Percentiles rank a stretch among this genome's conserved stretches.
Conservation (phyloP, 2,113 vertebrate species). For the Plecotus auritus region DNA sequence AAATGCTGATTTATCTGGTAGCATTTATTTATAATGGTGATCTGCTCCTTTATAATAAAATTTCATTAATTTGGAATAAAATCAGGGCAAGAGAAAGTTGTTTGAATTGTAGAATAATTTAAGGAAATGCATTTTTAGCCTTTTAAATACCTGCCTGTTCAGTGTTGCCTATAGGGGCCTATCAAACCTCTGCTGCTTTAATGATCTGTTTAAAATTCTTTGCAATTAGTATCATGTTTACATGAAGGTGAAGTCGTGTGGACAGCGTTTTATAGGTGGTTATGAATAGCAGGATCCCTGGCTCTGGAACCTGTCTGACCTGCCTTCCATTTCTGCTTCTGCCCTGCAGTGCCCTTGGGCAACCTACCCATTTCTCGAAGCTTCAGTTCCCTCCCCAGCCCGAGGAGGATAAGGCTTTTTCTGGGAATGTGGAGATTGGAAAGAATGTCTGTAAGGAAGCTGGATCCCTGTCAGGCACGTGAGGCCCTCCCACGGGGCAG, state of each 20-base stretch:
- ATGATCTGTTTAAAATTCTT: conserved; percentile 43
- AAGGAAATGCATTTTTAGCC: conserved; percentile 15
- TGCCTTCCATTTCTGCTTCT: background rate
- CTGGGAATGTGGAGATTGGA: background rate
- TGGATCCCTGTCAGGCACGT: background rate
- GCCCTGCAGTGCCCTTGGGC: background rate
- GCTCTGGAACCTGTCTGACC: background rate
- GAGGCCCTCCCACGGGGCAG: background rate
- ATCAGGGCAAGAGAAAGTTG: background rate
- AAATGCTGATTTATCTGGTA: background rate
- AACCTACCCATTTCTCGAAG: background rate
- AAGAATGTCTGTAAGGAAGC: background rate
- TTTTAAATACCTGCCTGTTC: conserved; percentile 2
- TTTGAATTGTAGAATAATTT: conserved; percentile 24
- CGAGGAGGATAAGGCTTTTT: background rate
- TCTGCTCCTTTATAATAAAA: background rate
- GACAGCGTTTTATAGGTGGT: conserved; percentile 7
- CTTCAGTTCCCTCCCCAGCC: background rate
- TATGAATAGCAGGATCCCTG: conserved; percentile 18
- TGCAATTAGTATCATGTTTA: conserved; percentile 24
- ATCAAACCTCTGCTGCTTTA: background rate
- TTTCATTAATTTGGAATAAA: conserved; percentile 43
- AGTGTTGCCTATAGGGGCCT: background rate
- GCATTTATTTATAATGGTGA: background rate
- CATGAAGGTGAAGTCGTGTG: background rate